phyloP scores from a whole-genome alignment of 2,888 invertebrate species.

The Drosophila nr. perissopoda region DNA sequence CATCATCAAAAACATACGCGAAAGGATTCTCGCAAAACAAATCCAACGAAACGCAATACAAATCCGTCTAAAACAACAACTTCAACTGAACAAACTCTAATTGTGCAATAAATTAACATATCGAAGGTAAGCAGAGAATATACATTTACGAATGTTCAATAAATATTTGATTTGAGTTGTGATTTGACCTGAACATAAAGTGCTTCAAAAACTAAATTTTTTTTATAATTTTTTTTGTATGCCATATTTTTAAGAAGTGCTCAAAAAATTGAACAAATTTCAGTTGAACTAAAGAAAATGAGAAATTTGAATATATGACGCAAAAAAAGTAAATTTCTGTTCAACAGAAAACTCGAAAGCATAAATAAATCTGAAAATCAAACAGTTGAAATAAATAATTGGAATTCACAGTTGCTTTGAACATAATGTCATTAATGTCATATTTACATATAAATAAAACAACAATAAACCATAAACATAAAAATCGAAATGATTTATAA shows the following conservation, averaged over 20 bases:
- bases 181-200: slow-evolving; percentile 28
- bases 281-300: not conserved
- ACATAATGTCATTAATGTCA: not conserved
- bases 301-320: not conserved
- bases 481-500: not conserved
- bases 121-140: slow-evolving; percentile 49
- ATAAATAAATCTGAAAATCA: not conserved
- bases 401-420: not conserved
- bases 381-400: not conserved
- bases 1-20: slow-evolving; percentile 36
- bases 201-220: slow-evolving; percentile 30
- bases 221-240: slow-evolving; percentile 37
- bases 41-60: slow-evolving; percentile 9
- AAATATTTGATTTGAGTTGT: slow-evolving; percentile 7
- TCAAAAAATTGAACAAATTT: not conserved
- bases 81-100: slow-evolving; percentile 37
- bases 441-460: not conserved
- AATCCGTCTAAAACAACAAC: slow-evolving; percentile 8
- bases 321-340: slow-evolving; percentile 2
- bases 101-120: slow-evolving; percentile 43
- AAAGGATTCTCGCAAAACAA: slow-evolving; percentile 52
- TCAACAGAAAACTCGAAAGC: not conserved
- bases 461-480: not conserved
- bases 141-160: not conserved
- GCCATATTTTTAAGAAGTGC: slow-evolving; percentile 30